These are phyloP conservation scores for Pempheris klunzingeri DNA, from an alignment of 2,797 vertebrate genomes.

Conservation along the genomic window DNA sequence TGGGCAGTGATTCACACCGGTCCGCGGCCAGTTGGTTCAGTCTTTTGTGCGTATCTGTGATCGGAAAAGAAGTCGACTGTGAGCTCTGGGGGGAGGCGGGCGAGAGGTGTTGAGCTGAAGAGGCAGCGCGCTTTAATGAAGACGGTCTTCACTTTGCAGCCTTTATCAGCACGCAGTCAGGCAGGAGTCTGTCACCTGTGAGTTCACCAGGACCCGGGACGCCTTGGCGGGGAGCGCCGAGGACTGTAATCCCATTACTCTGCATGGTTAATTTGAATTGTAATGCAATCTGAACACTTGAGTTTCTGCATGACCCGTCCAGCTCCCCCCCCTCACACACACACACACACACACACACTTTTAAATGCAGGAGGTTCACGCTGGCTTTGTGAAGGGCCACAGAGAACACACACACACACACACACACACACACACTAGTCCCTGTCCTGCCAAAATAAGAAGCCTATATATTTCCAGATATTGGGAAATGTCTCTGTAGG, in stretches of 20 bases:
- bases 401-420: constrained; percentile 32
- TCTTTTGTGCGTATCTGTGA: constrained; percentile 24
- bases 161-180: constrained; percentile 16
- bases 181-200: constrained; percentile 73
- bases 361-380: constrained; percentile 67
- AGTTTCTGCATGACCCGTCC: constrained; percentile 83
- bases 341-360: no score
- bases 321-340: no score
- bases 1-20: constrained; percentile 55
- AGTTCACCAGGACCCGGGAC: constrained; percentile 41
- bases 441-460: constrained; percentile 48
- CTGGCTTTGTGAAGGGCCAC: constrained; percentile 65
- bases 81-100: constrained; percentile 1
- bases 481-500: constrained; percentile 71
- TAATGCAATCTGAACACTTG: constrained; percentile 83
- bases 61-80: neutral
- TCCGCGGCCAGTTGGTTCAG: constrained; percentile 37
- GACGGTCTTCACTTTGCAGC: constrained; percentile 11
- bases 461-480: constrained; percentile 55
- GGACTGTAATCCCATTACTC: constrained; percentile 83
- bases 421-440: constrained; percentile 29
- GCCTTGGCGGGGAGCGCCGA: constrained; percentile 60
- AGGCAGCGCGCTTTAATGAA: constrained; percentile 33
- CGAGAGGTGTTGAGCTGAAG: constrained; percentile 9
- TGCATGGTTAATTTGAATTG: constrained; percentile 85